Conservation (phyloP, 2,888 invertebrate species). For the Tenthredo livida region DNA sequence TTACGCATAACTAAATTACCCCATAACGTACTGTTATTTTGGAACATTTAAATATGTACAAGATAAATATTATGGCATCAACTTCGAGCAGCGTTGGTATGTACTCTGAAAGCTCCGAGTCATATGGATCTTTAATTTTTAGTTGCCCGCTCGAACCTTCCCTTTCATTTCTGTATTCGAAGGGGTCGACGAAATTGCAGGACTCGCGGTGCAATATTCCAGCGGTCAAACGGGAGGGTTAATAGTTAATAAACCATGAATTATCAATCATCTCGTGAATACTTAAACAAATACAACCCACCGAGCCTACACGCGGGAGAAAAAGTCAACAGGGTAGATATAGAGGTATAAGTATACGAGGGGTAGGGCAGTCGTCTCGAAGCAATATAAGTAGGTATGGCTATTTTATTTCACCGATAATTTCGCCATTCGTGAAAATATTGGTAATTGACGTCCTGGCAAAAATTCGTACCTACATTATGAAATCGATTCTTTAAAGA, state of each 20-base stretch:
- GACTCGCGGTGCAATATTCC: conserved; percentile 38
- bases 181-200: conserved; percentile 47
- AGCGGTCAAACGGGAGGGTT: conserved; percentile 47
- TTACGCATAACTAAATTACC: not conserved
- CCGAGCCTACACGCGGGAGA: not conserved
- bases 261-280: conserved; percentile 32
- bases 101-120: not conserved
- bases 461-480: not conserved
- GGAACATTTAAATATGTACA: not conserved
- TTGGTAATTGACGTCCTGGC: not conserved
- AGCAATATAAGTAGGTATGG: not conserved
- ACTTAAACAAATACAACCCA: conserved; percentile 35
- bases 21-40: not conserved
- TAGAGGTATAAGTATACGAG: not conserved
- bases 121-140: conserved; percentile 19
- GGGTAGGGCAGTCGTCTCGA: not conserved
- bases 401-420: not conserved
- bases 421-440: not conserved
- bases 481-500: not conserved
- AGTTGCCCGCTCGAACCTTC: not conserved
- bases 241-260: conserved; percentile 43
- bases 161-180: conserved; percentile 30
- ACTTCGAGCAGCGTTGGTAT: not conserved
- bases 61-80: not conserved
- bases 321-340: conserved; percentile 13